Conservation (phyloP, 2,888 invertebrate genomes). For the Tetanocera ferruginea region DNA sequence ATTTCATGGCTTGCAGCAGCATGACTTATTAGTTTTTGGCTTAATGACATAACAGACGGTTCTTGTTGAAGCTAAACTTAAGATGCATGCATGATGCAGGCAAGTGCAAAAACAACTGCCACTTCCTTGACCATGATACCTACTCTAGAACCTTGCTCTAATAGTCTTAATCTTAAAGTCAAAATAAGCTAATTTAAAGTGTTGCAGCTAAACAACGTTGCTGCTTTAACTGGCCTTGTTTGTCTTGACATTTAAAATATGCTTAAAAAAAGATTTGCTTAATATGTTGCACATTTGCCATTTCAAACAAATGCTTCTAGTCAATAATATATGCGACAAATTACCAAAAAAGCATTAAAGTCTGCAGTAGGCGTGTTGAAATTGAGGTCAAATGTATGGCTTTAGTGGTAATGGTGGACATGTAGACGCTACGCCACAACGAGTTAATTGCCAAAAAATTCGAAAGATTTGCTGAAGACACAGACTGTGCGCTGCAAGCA, state of each 20-base stretch:
- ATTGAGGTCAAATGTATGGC: slow-evolving; percentile 12
- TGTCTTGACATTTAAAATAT: slow-evolving; percentile 14
- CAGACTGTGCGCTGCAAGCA: too few species aligned
- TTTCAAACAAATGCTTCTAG: not conserved
- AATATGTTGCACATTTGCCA: not conserved
- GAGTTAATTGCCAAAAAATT: too few species aligned
- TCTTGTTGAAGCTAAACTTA: too few species aligned
- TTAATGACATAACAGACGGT: too few species aligned
- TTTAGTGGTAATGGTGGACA: not conserved
- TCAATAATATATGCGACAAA: slow-evolving; percentile 14
- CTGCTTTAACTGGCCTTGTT: not conserved
- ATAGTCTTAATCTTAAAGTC: not conserved
- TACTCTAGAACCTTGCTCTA: not conserved
- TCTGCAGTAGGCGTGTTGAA: not conserved
- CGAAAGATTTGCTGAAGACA: too few species aligned
- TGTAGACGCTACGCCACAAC: too few species aligned
- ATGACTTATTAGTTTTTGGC: too few species aligned
- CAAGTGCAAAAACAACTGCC: not conserved
- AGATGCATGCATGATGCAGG: not conserved
- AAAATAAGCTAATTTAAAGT: not conserved
- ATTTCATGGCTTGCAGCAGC: too few species aligned
- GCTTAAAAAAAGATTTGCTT: not conserved
- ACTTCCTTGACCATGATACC: slow-evolving; percentile 18
- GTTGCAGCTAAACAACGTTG: not conserved
- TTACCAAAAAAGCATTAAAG: not conserved